phyloP scores from a whole-genome alignment of 1,140 invertebrate species.

The Pseudobourletiella spinata region DNA sequence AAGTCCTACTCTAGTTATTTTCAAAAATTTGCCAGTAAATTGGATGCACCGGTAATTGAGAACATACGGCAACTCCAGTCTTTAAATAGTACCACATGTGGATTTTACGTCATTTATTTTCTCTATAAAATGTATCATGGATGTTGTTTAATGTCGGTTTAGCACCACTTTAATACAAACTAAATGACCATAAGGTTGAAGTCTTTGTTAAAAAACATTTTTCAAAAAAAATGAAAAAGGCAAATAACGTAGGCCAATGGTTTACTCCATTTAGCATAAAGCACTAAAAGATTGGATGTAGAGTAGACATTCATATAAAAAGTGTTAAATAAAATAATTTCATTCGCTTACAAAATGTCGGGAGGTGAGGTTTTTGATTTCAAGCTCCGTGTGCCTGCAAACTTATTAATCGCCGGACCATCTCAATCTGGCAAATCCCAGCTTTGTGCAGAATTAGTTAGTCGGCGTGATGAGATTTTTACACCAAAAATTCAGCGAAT shows the following conservation, averaged over 20 bases:
- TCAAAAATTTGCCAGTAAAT: constrained; percentile 4
- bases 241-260: neutral
- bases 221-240: neutral
- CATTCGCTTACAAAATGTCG: too few species aligned
- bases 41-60: neutral
- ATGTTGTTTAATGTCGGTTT: neutral
- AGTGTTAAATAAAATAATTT: too few species aligned
- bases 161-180: neutral
- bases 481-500: too few species aligned
- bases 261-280: neutral
- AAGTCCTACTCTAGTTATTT: neutral
- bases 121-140: neutral
- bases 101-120: constrained; percentile 14
- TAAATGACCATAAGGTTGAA: constrained; percentile 1
- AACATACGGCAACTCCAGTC: neutral
- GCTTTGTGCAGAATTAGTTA: too few species aligned
- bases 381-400: too few species aligned
- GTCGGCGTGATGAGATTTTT: too few species aligned
- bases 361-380: too few species aligned
- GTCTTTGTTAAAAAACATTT: neutral
- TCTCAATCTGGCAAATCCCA: too few species aligned
- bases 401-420: too few species aligned
- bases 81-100: constrained; percentile 1
- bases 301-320: too few species aligned
- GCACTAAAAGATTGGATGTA: too few species aligned